These are phyloP conservation scores for Parazoanthus darwini DNA, from an alignment of 92 coral and sea anemone genomes.

Conservation along the genomic window DNA sequence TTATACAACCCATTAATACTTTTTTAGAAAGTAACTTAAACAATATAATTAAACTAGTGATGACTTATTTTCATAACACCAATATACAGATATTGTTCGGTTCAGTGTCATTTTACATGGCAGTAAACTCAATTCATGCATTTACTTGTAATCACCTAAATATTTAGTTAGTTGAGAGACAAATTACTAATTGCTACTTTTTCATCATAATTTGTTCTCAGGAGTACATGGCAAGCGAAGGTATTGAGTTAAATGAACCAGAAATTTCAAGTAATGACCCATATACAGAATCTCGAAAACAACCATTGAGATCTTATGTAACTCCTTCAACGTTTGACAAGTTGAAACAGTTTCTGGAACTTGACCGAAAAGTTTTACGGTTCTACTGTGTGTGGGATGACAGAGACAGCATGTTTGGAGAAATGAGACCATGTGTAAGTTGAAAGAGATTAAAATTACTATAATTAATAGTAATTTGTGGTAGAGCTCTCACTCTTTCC, in stretches of 20 bases:
- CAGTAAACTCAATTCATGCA: no score
- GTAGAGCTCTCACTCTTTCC: no score
- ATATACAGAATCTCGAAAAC: conserved; percentile 85
- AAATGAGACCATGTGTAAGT: conserved; percentile 98
- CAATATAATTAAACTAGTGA: no score
- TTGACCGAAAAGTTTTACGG: conserved; percentile 93
- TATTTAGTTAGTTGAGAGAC: no score
- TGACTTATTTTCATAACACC: no score
- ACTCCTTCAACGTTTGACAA: conserved; percentile 97
- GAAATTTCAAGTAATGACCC: conserved; percentile 72
- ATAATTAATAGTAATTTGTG: background rate
- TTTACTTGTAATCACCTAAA: no score
- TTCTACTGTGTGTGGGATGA: conserved; percentile 99
- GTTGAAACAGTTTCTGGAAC: conserved; percentile 87
- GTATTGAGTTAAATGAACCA: conserved; percentile 88
- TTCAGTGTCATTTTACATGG: no score
- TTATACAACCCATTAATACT: no score
- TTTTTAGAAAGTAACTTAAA: no score
- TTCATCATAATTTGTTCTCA: conserved; percentile 28
- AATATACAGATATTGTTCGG: no score
- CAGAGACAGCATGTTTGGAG: conserved; percentile 99
- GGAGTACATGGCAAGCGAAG: conserved; percentile 99
- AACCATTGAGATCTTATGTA: conserved; percentile 83
- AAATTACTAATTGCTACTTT: background rate
- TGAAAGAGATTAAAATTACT: background rate